Evolutionary conservation across 1,140 invertebrate species (phyloP).

Genomic region (Mycetomoellerius zeteki): DNA sequence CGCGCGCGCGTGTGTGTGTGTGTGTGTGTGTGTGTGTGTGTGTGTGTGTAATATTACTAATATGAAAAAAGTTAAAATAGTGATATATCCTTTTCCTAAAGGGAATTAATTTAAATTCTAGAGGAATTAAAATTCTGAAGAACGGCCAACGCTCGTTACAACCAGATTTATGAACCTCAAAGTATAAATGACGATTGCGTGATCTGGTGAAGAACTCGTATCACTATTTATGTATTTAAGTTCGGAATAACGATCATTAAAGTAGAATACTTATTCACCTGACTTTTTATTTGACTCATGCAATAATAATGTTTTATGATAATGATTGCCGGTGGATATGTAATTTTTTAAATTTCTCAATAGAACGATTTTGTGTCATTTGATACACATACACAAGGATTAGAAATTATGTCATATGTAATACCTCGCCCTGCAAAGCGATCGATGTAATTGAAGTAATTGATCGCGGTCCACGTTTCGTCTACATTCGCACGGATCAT

Average conservation of each 20-base stretch:
- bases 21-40: too few relatives aligned
- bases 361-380: constrained; percentile 30
- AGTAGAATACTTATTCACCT: not conserved
- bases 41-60: not conserved
- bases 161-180: not conserved
- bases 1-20: too few relatives aligned
- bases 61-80: not conserved
- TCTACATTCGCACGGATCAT: not conserved
- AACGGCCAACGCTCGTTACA: not conserved
- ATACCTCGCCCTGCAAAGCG: constrained; percentile 14
- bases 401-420: constrained; percentile 42
- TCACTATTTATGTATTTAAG: constrained; percentile 7
- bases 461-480: constrained; percentile 4
- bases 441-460: constrained; percentile 61
- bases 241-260: constrained; percentile 16
- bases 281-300: constrained; percentile 7
- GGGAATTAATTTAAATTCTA: not conserved
- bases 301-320: constrained; percentile 20
- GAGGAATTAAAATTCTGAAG: too few relatives aligned
- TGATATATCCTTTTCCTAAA: not conserved
- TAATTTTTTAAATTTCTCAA: constrained; percentile 43
- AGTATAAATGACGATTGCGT: not conserved
- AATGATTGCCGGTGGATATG: constrained; percentile 6
- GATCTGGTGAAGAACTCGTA: constrained; percentile 11
- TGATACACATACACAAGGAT: not conserved